Evolutionary conservation across 1,140 invertebrate genomes (phyloP).

Genomic region (Akabosia matsudoensis): DNA sequence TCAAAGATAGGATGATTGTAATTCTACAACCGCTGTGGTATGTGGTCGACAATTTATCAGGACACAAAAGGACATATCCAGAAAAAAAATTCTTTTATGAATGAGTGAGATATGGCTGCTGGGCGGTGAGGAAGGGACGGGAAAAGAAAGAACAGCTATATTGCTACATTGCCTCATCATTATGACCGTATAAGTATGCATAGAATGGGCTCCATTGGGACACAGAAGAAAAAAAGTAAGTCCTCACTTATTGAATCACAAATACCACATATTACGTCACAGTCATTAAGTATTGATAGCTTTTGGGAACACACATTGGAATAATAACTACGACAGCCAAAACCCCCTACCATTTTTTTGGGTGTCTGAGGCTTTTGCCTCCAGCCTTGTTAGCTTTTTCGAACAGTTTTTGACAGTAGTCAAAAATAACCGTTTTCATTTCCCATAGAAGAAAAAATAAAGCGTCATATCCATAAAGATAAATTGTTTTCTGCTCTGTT

Average conservation of each 20-base stretch:
- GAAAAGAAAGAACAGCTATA: too few species aligned
- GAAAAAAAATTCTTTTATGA: not conserved
- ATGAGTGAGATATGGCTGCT: not conserved
- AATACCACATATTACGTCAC: conserved; percentile 19
- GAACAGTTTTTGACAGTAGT: too few species aligned
- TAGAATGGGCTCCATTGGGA: not conserved
- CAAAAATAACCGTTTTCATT: too few species aligned
- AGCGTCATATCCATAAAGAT: too few species aligned
- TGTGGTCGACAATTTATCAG: not conserved
- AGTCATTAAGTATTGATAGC: conserved; percentile 14
- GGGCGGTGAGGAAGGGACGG: not conserved
- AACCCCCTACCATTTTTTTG: not conserved
- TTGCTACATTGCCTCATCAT: not conserved
- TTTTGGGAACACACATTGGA: not conserved
- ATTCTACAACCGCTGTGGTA: too few species aligned
- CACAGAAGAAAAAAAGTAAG: not conserved
- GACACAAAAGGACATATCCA: not conserved
- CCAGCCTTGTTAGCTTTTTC: too few species aligned
- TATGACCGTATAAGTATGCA: conserved; percentile 16
- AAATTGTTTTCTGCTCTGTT: not conserved
- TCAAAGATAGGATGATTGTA: too few species aligned
- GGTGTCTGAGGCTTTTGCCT: too few species aligned
- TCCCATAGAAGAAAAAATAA: too few species aligned
- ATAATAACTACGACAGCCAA: not conserved
- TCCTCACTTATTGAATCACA: conserved; percentile 6